Base-by-base conservation (phyloP, 2,888 invertebrate species). In the Cyclophora albipunctata region DNA sequence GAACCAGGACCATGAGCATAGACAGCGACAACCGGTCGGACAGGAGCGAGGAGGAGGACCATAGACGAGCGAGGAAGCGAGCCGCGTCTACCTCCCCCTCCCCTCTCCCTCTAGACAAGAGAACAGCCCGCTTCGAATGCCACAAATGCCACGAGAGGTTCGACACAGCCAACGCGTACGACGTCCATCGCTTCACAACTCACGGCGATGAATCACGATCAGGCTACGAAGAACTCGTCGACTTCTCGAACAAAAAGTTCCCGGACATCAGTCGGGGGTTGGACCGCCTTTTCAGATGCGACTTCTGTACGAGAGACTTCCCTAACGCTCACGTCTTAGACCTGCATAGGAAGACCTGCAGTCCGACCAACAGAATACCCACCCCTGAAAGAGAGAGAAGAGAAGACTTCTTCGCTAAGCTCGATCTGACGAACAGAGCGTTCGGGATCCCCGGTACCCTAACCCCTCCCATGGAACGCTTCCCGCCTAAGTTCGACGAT, bases 231-330 rank as follows among this genome's bases (percentile, higher is more conserved):
- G 94, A 95, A 2, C 94, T 93, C 71, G 91, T 94, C n/a, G 95
- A 95, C 69, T 96, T 95, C 71, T 93, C 95, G 0, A 92, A 91
- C 53, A 91, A 92, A 61, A 96, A 96, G 72, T 95, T 95, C 69
- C 92, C 95, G 0, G 90, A 94, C 49, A 94, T 96, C 58, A 93
- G 95, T 0, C 91, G 93, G 57, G 91, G 92, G 34, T 90, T 92
- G 55, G 95, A 95, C 67, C 90, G 92, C 52, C 78, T 71, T 47
- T 93, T 91, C 65, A 91, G 93, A 69, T 95, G 95, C 71, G 90
- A 91, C 52, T 91, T 92, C 59, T 94, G 94, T 69, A 86, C 90
- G 20, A 84, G 92, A 52, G 93, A 93, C n/a, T 95, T 95, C 63
- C 93, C 94, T 0, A 93, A 92, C 63, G 87, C 82, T 59, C 92